Percentiles rank a stretch among this genome's conserved stretches.
These are phyloP conservation scores for Chloropsis cyanopogon DNA, from an alignment of 2,113 vertebrate genomes.

Conservation along the genomic window DNA sequence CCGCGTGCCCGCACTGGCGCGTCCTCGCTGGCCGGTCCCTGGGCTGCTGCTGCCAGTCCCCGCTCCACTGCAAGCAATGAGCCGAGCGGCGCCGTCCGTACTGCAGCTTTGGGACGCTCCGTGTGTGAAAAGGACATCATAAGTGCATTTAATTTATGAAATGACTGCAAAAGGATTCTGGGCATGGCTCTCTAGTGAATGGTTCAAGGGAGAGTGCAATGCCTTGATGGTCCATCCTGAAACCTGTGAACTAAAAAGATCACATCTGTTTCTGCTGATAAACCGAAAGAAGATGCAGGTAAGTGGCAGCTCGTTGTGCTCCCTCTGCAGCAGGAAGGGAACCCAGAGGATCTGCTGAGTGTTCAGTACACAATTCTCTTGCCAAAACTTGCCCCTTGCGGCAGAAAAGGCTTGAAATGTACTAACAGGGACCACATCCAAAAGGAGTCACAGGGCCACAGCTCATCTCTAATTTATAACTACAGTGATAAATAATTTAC, in stretches of 20 bases:
- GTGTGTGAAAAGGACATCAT: background rate
- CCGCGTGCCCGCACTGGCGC: too few relatives aligned
- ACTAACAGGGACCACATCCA: background rate
- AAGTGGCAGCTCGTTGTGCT: background rate
- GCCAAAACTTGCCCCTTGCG: background rate
- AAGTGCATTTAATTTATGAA: background rate
- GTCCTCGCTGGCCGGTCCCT: too few relatives aligned
- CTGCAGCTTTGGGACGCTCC: background rate
- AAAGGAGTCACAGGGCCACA: background rate
- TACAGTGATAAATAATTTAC: conserved; percentile 41
- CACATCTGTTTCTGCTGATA: background rate
- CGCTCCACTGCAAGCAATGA: background rate
- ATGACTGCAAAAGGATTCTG: background rate
- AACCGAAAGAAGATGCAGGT: background rate
- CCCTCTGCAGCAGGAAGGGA: background rate
- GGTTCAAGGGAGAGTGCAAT: background rate
- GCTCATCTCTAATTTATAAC: conserved; percentile 51
- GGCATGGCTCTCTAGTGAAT: background rate
- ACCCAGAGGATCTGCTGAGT: background rate
- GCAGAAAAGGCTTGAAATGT: conserved; percentile 19
- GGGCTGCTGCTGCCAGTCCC: background rate
- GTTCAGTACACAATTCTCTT: background rate
- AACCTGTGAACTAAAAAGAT: background rate
- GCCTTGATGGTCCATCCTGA: background rate
- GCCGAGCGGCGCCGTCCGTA: accelerated